These are phyloP conservation scores for Tragelaphus strepsiceros DNA, from an alignment of 2,113 vertebrate genomes.

Conservation along the genomic window DNA sequence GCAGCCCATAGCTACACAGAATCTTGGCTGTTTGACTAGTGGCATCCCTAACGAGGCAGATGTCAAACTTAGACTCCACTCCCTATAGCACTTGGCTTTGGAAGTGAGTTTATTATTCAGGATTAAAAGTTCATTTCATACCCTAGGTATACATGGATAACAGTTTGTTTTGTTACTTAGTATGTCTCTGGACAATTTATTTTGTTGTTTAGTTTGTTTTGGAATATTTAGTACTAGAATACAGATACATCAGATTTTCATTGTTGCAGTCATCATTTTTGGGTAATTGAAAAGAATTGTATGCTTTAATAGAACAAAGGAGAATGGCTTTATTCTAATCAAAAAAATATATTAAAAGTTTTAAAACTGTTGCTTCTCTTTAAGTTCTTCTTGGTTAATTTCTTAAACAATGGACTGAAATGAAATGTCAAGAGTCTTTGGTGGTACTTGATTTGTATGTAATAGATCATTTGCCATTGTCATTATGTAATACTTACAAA, in stretches of 20 bases:
- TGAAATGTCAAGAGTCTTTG: neutral
- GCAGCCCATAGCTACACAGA: neutral
- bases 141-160: neutral
- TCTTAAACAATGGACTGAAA: neutral
- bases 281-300: neutral
- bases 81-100: neutral
- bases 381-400: neutral
- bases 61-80: neutral
- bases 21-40: neutral
- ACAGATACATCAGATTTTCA: neutral
- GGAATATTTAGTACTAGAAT: neutral
- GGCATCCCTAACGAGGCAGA: neutral
- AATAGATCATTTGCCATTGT: neutral
- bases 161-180: neutral
- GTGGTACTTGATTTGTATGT: neutral
- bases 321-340: neutral
- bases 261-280: neutral
- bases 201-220: neutral
- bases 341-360: neutral
- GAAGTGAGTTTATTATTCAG: neutral
- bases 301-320: neutral
- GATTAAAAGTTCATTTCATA: neutral
- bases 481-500: neutral
- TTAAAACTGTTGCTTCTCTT: neutral
- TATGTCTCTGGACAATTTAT: neutral